Base-by-base conservation (phyloP, 2,113 vertebrate species). In the Sapajus apella region DNA sequence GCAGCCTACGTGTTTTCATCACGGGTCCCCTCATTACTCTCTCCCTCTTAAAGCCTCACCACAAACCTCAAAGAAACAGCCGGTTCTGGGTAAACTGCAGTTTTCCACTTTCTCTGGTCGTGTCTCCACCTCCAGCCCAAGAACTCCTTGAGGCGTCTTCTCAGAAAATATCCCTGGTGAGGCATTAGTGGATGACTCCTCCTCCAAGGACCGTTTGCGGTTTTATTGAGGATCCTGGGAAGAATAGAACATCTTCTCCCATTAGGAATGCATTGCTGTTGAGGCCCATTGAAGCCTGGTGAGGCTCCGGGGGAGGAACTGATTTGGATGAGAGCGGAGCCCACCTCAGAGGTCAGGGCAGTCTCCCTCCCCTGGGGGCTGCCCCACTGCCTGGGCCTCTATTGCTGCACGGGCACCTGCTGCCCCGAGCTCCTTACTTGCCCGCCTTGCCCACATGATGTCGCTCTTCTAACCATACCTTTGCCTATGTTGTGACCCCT, bases 191-290 rank as follows among this genome's bases (percentile, higher is more conserved):
- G 30, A 17, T 13, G 25, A 3, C 20, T 30, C 27, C 52, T 45
- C 82, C 70, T 84, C 32, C n/a, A 40, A 32, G 12, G 50, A 50
- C 47, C 47, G 3, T 77, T 70, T 83, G 56, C 6, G 50, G 82
- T 37, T 82, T 93, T 76, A 5, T 3, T 55, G 16, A 75, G n/a
- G 32, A 64, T 79, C 40, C 27, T 18, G 14, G 25, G 40, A 92
- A 73, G 88, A 94, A 56, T 23, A 21, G 86, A 85, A 61, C 27
- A 25, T 52, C n/a, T 58, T 90, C 9, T 76, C 3, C 8, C 6
- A 4, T 23, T 66, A 9, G 32, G 9, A 50, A 21, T 0, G 6
- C 14, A 25, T 43, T 52, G 56, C 64, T 20, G 3, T 5, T 0
- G 4, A 77, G 30, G 52, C 23, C 37, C 0, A 35, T 0, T 4